Conservation (phyloP, 2,797 vertebrate genomes). For the Eulemur coronatus region DNA sequence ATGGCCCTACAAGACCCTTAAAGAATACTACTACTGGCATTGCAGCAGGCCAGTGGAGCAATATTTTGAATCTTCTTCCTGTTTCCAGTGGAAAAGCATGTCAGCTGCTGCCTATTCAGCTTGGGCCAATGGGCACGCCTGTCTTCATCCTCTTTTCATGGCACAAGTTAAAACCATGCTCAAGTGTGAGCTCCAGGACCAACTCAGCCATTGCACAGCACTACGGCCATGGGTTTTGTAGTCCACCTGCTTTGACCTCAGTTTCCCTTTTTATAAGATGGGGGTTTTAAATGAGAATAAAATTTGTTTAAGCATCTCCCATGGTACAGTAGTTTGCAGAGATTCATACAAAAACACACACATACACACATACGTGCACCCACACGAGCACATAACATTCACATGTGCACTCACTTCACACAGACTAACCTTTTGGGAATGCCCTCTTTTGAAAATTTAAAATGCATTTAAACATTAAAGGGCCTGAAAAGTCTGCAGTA, state of each 20-base stretch:
- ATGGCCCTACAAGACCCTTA: not conserved
- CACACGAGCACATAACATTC: too few relatives aligned
- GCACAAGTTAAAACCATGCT: fast-evolving
- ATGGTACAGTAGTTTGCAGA: not conserved
- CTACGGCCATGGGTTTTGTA: fast-evolving
- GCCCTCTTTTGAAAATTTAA: not conserved
- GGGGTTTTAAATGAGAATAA: not conserved
- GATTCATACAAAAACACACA: too few relatives aligned
- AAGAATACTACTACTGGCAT: not conserved
- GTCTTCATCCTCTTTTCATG: not conserved
- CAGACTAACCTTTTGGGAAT: not conserved
- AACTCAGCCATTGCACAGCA: too few relatives aligned
- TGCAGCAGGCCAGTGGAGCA: not conserved
- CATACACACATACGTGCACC: not conserved
- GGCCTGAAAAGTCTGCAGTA: not conserved
- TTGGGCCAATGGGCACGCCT: fast-evolving
- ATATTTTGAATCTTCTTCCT: not conserved
- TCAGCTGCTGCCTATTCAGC: not conserved
- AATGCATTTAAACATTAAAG: not conserved
- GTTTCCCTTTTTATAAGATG: not conserved
- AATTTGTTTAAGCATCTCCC: not conserved
- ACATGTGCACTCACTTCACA: not conserved
- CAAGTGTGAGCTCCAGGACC: not conserved
- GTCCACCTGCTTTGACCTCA: too few relatives aligned
- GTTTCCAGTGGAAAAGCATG: not conserved